Conservation (phyloP, 2,888 invertebrate species). For the Drosophila suboccidentalis region DNA sequence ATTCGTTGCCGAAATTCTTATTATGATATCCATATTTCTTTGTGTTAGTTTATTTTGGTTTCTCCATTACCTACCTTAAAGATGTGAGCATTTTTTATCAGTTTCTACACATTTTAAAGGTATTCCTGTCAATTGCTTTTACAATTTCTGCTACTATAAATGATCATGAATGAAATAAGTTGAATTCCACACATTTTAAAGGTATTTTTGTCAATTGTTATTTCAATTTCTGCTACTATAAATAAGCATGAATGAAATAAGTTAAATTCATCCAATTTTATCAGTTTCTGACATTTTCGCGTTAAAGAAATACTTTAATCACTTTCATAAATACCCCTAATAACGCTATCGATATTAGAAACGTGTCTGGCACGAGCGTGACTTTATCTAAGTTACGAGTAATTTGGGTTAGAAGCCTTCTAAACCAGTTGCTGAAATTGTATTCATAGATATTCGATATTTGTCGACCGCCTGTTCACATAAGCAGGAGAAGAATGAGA, state of each 20-base stretch:
- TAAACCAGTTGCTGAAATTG: slow-evolving; percentile 52
- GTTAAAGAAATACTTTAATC: background rate
- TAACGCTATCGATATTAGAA: slow-evolving; percentile 36
- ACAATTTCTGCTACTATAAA: background rate
- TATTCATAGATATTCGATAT: slow-evolving; percentile 28
- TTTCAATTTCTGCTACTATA: background rate
- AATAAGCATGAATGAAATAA: background rate
- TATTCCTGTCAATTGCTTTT: background rate
- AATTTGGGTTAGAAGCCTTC: slow-evolving; percentile 50
- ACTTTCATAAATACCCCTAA: slow-evolving; percentile 21
- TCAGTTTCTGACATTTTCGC: background rate
- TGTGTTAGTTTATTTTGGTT: background rate
- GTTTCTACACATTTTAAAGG: background rate
- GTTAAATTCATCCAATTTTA: background rate
- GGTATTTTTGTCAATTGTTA: background rate
- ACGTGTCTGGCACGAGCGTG: slow-evolving; percentile 42
- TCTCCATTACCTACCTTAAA: background rate
- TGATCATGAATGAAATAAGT: background rate
- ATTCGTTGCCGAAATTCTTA: no score
- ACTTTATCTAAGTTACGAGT: slow-evolving; percentile 46
- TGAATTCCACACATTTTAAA: background rate
- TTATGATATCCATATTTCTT: background rate
- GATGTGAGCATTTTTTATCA: background rate
- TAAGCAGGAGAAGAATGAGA: slow-evolving; percentile 3
- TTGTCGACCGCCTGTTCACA: slow-evolving; percentile 49